Evolutionary conservation across 1,140 invertebrate species (phyloP), one percentile per base, ranked within the genome.

Genomic region (Uloborus diversus): DNA sequence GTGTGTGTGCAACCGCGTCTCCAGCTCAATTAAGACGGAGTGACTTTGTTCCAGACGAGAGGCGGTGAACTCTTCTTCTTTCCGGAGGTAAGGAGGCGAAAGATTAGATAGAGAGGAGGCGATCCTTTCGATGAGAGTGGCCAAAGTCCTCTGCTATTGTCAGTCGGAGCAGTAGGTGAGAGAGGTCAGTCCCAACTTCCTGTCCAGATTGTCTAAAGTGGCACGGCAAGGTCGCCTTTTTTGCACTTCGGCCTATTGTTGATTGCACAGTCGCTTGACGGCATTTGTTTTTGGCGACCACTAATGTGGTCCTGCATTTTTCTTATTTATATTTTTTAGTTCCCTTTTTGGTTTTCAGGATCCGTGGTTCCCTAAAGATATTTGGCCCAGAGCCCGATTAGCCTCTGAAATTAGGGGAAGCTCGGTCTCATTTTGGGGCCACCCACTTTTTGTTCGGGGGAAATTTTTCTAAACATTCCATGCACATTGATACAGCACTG

Each of bases 141-240:
- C 65, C 65, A 68, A 68, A 68, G 65, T 68, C 65, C 66, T 70
- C 49, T n/a, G 7, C 51, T 28, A 53, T 56, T 70, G 49, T 53
- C 28, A 57, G 49, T 42, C 17, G 37, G 20, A 53, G 37, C 37
- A 42, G 27, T 57, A 57, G 51, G 66, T 70, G 66, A 70, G 51
- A 70, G 66, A 70, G 66, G 66, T 70, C 66, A 70, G 57, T 57
- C 57, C 32, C 51, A 37, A 70, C 51, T 70, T 70, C 66, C 66
- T 70, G 66, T 70, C 66, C 66, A 56, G 37, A 42, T 42, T 42
- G 37, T n/a, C 37, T 17, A 17, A 27, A 70, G 66, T 35, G 51
- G 65, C 49, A 68, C 27, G 49, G 66, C 66, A 70, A 70, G 66
- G 66, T 70, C 66, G 66, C 66, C 49, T 70, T 70, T 57, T 70